Base-by-base conservation (phyloP, 1,140 invertebrate species). In the Camponotus pennsylvanicus region DNA sequence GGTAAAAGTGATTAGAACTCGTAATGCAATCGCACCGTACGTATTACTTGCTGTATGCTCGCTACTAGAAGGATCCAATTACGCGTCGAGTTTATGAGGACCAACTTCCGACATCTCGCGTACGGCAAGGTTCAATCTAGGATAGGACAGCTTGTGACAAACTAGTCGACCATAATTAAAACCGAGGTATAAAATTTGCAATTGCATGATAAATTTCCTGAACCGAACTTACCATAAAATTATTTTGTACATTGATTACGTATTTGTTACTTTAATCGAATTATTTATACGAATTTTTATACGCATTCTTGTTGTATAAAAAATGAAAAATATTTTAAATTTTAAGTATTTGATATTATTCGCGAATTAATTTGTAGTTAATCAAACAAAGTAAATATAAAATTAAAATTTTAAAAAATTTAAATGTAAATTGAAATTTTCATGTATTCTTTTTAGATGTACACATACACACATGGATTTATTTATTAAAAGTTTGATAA, bases 1-100 rank as follows among this genome's bases (percentile, higher is more conserved):
- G 67, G 79, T 75, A 83, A 83, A 83, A 71, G 85, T 88, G 87
- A 88, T 88, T 88, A 87, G 87, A 66, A 59, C 40, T 55, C 77
- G 70, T 83, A 76, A 82, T 82, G 70, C 82, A 75, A 87, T 73
- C 34, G 70, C 86, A 82, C 80, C 71, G 71, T 87, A 69, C 52
- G 69, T 80, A 86, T 88, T 87, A 83, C 45, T 75, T 32, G 85
- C 64, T 66, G 49, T 59, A 66, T 61, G 34, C 52, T 34, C 45
- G 52, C n/a, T 67, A 49, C 69, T 52, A 18, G 85, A 86, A 86
- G 73, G 75, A 32, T 88, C 63, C 76, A 87, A 87, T 87, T 88
- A 87, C 63, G 34, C 18, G 13, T n/a, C 55, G 76, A 83, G 63
- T 73, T 87, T 63, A 52, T 45, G 11, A 57, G 61, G 57, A 78